Percentiles rank a stretch among this genome's conserved stretches.
phyloP scores from a whole-genome alignment of 2,797 vertebrate species.

The Diplodus puntazzo region DNA sequence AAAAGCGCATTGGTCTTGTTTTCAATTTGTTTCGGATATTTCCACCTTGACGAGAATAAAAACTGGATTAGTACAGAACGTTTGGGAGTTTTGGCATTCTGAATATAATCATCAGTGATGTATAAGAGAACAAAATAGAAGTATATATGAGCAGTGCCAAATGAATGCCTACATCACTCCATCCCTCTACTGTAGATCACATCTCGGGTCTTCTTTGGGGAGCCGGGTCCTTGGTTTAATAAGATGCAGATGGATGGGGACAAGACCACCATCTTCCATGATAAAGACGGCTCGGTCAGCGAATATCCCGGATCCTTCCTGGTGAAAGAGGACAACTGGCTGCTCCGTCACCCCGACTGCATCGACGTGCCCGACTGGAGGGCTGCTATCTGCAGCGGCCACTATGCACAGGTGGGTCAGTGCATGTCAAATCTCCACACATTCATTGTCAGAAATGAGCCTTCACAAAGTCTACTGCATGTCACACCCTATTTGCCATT shows the following conservation, averaged over 20 bases:
- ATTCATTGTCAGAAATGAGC: neutral
- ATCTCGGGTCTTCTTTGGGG: conserved; percentile 96
- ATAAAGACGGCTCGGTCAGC: conserved; percentile 94
- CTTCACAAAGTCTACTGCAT: neutral
- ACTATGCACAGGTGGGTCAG: conserved; percentile 91
- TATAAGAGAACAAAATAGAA: too few relatives aligned
- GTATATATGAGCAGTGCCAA: neutral
- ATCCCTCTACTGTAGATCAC: conserved; percentile 85
- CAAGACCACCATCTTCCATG: conserved; percentile 96
- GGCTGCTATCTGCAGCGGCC: conserved; percentile 95
- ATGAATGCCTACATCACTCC: neutral
- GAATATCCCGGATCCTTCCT: conserved; percentile 96
- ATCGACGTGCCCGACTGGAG: conserved; percentile 96
- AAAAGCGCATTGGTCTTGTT: too few relatives aligned
- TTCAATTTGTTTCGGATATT: too few relatives aligned
- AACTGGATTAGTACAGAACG: neutral
- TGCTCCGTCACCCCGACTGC: conserved; percentile 95
- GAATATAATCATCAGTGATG: neutral
- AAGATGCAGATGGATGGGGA: conserved; percentile 96
- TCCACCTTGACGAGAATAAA: neutral
- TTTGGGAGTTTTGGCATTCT: neutral
- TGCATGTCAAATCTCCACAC: neutral
- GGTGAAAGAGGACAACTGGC: conserved; percentile 97
- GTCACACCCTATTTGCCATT: neutral
- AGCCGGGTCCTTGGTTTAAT: conserved; percentile 96